Evolutionary conservation across 2,797 vertebrate species (phyloP), one percentile per base, ranked within the genome.

Genomic region (Falco novaeseelandiae): DNA sequence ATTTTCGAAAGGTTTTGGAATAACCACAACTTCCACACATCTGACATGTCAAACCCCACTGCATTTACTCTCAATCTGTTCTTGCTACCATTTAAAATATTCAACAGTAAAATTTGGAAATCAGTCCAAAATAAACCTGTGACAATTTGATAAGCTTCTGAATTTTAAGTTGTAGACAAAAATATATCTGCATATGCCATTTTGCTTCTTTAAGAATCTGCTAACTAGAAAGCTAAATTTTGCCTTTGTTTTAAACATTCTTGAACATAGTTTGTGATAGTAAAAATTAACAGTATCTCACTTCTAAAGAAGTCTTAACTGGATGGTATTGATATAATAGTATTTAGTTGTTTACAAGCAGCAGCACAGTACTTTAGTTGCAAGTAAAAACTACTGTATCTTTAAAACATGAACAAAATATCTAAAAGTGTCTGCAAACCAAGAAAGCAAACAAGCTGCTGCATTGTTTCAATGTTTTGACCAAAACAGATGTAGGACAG

Each of bases 381-480:
- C 69, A 95, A 94, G 38, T 91, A 95, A 97, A 94, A 96, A 87
- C 88, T 93, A 72, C 38, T 65, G 36, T 91, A 89, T 92, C 90
- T 95, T 96, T 77, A 95, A 67, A 93, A 95, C 19, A 95, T 49
- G 87, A 94, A 59, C 51, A 96, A 96, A 96, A 87, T 66, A 95
- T n/a, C 89, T 90, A 66, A 83, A 86, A 72, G 86, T 90, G 97
- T 70, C 67, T 96, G 69, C 40, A 84, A 87, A 92, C 55, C 76
- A 89, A 90, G 91, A 94, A 69, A 95, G 71, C 63, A 90, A 96
- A 97, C 52, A 95, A 92, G 93, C 16, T 10, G 13, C 36, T 70
- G 55, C 79, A 95, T 90, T 97, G 78, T 96, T 96, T 77, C 58
- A 84, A 80, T 98, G 95, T 96, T 98, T 97, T 97, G 96, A 96